Evolutionary conservation across 2,888 invertebrate genomes (phyloP).

Genomic region (Agrochola macilenta): DNA sequence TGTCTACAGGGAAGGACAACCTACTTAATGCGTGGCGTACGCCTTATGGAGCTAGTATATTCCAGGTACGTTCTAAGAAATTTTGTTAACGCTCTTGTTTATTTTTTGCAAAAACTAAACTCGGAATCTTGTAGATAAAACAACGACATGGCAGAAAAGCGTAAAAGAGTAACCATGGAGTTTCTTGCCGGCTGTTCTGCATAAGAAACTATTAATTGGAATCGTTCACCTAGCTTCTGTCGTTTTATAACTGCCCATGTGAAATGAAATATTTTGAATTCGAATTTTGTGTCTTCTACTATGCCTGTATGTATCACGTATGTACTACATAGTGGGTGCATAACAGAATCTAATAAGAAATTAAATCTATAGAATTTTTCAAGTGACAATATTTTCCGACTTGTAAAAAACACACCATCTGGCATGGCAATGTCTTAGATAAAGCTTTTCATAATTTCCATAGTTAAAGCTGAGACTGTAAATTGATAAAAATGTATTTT

Average conservation of each 20-base stretch:
- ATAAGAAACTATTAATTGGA: neutral
- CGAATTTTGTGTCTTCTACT: neutral
- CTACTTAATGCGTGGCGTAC: constrained; percentile 99
- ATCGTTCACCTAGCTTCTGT: no score
- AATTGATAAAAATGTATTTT: constrained; percentile 39
- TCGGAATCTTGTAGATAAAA: neutral
- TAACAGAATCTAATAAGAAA: no score
- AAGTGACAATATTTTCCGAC: no score
- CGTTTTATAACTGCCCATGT: neutral
- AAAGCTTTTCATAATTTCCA: constrained; percentile 12
- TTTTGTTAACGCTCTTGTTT: neutral
- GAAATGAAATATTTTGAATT: neutral
- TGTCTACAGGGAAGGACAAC: constrained; percentile 99
- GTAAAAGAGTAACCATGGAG: neutral
- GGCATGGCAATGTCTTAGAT: no score
- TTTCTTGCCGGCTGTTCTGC: neutral
- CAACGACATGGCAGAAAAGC: neutral
- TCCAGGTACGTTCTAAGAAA: constrained; percentile 93
- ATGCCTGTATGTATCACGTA: no score
- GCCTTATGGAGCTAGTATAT: constrained; percentile 99
- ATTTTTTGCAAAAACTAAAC: neutral
- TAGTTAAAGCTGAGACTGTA: neutral
- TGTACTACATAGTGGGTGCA: no score
- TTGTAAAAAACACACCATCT: no score
- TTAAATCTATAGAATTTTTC: no score